Conservation (phyloP, 2,113 vertebrate genomes). For the Azemiops feae region DNA sequence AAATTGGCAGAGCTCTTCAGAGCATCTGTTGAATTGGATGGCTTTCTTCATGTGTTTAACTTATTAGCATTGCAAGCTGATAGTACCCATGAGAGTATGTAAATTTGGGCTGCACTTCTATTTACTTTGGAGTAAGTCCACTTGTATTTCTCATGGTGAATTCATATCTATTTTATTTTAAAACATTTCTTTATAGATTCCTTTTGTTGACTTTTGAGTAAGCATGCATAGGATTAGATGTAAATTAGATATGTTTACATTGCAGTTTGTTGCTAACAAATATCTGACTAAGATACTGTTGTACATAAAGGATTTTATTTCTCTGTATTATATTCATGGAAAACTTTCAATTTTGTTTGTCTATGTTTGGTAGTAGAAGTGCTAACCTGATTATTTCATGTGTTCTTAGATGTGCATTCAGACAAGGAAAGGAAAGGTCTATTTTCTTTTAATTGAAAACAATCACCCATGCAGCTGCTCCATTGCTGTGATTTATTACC, state of each 20-base stretch:
- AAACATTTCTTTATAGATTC: not conserved
- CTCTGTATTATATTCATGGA: constrained; percentile 37
- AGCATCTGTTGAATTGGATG: not conserved
- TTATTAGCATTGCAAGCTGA: not conserved
- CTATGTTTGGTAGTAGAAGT: not conserved
- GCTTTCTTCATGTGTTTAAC: not conserved
- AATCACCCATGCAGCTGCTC: constrained; percentile 42
- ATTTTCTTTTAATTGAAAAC: constrained; percentile 45
- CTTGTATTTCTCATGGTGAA: not conserved
- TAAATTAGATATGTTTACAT: not conserved
- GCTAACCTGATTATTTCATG: constrained; percentile 40
- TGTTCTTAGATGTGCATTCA: constrained; percentile 41
- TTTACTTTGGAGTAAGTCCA: not conserved
- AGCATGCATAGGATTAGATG: not conserved
- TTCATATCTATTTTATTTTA: not conserved
- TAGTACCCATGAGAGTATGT: not conserved
- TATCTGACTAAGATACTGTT: not conserved
- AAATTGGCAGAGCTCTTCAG: constrained; percentile 1
- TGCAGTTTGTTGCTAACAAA: not conserved
- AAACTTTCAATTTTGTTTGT: not conserved
- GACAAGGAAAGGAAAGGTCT: constrained; percentile 49
- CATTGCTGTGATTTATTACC: constrained; percentile 62
- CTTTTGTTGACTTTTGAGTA: not conserved
- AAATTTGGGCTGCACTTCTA: not conserved
- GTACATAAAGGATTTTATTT: constrained; percentile 20